A percentile compares a stretch with the other conserved stretches of the same genome.
Evolutionary conservation across 2,888 invertebrate genomes (phyloP).

Genomic region (Ditula angustiorana): DNA sequence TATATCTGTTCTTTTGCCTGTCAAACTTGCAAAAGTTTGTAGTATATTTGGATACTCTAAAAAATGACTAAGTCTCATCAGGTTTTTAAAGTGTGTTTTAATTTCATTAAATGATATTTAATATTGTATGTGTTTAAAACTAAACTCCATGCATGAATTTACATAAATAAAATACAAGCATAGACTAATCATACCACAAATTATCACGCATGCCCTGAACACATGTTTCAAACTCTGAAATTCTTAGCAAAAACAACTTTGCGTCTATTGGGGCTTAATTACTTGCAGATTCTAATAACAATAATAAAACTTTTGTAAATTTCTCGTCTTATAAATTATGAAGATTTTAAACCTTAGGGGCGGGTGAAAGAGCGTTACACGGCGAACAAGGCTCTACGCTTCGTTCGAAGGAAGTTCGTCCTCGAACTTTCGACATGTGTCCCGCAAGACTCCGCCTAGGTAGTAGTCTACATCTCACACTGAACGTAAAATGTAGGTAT

Average conservation of each 20-base stretch:
- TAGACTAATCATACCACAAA: background rate
- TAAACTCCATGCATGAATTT: no score
- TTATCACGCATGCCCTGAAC: slow-evolving; percentile 21
- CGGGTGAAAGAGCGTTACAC: slow-evolving; percentile 53
- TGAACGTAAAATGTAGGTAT: slow-evolving; percentile 16
- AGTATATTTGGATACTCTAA: no score
- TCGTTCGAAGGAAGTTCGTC: slow-evolving; percentile 68
- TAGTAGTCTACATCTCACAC: background rate
- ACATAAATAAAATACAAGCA: background rate
- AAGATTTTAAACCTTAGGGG: slow-evolving; percentile 55
- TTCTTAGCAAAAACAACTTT: slow-evolving; percentile 36
- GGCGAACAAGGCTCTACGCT: slow-evolving; percentile 73
- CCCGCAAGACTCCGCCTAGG: slow-evolving; percentile 59
- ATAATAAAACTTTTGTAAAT: slow-evolving; percentile 54
- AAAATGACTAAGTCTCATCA: no score
- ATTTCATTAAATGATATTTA: no score
- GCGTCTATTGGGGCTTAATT: slow-evolving; percentile 40
- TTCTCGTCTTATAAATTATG: slow-evolving; percentile 58
- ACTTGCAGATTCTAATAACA: slow-evolving; percentile 52
- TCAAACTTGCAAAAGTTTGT: no score
- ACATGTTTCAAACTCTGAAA: slow-evolving; percentile 31
- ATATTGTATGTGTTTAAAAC: no score
- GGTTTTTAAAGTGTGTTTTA: no score
- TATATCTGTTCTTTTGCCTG: no score
- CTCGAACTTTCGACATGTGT: slow-evolving; percentile 76